A percentile compares a stretch with the other conserved stretches of the same genome.
phyloP scores from a whole-genome alignment of 2,113 vertebrate genomes.

The Oxyruncus cristatus region DNA sequence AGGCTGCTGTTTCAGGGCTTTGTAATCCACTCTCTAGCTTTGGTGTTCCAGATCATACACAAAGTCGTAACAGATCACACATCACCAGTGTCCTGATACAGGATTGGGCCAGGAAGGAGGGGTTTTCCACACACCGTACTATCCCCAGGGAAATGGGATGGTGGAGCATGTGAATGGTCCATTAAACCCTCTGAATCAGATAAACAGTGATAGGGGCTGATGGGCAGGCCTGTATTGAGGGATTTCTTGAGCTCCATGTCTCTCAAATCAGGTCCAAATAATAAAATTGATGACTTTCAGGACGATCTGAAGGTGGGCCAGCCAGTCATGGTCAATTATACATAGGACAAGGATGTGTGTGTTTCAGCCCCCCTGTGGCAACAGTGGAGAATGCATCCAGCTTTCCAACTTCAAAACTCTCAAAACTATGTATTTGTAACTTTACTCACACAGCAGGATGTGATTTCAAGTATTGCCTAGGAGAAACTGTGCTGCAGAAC shows the following conservation, averaged over 20 bases:
- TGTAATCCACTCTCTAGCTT: background rate
- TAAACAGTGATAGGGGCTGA: accelerated
- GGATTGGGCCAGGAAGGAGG: background rate
- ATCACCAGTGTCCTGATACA: background rate
- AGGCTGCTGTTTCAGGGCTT: background rate
- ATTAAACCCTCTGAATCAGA: background rate
- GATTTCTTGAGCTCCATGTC: background rate
- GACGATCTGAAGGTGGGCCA: background rate
- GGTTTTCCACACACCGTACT: background rate
- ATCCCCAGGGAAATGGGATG: background rate
- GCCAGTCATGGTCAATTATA: background rate
- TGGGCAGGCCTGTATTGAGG: background rate
- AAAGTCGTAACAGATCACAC: background rate
- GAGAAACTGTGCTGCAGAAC: background rate
- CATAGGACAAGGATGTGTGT: background rate
- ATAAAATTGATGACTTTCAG: background rate
- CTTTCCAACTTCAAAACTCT: background rate
- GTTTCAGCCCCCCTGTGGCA: background rate
- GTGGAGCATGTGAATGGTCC: background rate
- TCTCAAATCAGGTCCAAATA: background rate
- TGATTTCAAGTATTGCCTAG: background rate
- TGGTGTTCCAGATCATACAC: background rate
- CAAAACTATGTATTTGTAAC: background rate
- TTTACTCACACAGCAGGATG: background rate
- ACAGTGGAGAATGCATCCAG: background rate